Percentiles rank a stretch among this genome's conserved stretches.
These are phyloP conservation scores for Macrosteles quadrilineatus DNA, from an alignment of 1,140 invertebrate genomes.

Conservation along the genomic window DNA sequence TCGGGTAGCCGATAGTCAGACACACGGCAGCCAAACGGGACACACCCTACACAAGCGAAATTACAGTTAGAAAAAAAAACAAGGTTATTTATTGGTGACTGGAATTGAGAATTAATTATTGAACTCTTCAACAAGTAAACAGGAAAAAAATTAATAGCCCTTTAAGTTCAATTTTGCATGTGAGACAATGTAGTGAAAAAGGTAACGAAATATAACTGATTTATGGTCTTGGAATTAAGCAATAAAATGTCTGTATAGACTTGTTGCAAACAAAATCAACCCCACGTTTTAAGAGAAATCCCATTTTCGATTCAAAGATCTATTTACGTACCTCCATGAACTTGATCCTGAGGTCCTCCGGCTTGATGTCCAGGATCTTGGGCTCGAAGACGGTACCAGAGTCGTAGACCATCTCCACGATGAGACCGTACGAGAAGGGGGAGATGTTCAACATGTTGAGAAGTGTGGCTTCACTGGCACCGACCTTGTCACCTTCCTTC, in stretches of 20 bases:
- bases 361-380: conserved; percentile 96
- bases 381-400: conserved; percentile 97
- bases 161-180: too few species aligned
- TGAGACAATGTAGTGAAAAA: too few species aligned
- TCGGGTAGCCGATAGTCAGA: conserved; percentile 93
- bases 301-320: too few species aligned
- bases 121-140: not conserved
- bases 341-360: conserved; percentile 87
- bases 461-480: conserved; percentile 96
- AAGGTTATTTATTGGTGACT: not conserved
- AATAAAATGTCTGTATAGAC: too few species aligned
- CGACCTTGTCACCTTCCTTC: conserved; percentile 96
- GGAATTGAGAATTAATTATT: not conserved
- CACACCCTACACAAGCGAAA: conserved; percentile 63
- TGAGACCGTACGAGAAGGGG: conserved; percentile 97
- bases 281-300: too few species aligned
- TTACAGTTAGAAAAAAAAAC: too few species aligned
- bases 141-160: not conserved
- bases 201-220: too few species aligned
- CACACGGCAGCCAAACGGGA: conserved; percentile 94
- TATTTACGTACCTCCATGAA: conserved; percentile 74
- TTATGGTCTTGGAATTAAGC: too few species aligned
- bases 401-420: conserved; percentile 96
- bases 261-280: too few species aligned
- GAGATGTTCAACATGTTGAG: conserved; percentile 99